A percentile compares a stretch with the other conserved stretches of the same genome.
Evolutionary conservation across 2,888 invertebrate genomes (phyloP).

Genomic region (Lochmaea capreae): DNA sequence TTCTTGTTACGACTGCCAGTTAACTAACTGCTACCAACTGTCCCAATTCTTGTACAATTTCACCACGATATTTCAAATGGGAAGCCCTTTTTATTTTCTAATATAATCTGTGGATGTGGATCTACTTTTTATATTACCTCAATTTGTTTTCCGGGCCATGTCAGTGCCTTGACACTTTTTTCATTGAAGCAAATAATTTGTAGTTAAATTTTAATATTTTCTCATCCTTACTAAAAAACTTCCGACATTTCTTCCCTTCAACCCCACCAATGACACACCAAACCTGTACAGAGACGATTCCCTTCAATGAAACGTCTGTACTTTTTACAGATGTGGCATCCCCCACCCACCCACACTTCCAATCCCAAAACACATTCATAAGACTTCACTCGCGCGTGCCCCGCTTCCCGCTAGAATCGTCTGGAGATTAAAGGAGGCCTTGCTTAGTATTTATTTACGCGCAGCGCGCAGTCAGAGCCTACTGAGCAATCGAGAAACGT

Average conservation of each 20-base stretch:
- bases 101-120: too few species aligned
- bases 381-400: slow-evolving; percentile 15
- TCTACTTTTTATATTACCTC: too few species aligned
- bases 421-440: slow-evolving; percentile 36
- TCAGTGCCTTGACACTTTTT: too few species aligned
- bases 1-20: too few species aligned
- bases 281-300: slow-evolving; percentile 13
- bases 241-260: neutral
- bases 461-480: slow-evolving; percentile 12
- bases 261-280: slow-evolving; percentile 6
- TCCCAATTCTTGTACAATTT: too few species aligned
- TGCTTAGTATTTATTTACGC: slow-evolving; percentile 12
- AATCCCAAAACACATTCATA: slow-evolving; percentile 29
- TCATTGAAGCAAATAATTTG: too few species aligned
- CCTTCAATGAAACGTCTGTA: slow-evolving; percentile 19
- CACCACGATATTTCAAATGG: too few species aligned
- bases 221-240: neutral
- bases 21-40: too few species aligned
- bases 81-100: too few species aligned
- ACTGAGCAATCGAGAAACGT: slow-evolving; percentile 12
- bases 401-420: slow-evolving; percentile 18
- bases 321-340: slow-evolving; percentile 43
- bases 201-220: neutral
- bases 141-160: too few species aligned
- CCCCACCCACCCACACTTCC: slow-evolving; percentile 39